Percentiles rank a stretch among this genome's conserved stretches.
phyloP scores from a whole-genome alignment of 2,888 invertebrate species.

The Entomobrya multifasciata region DNA sequence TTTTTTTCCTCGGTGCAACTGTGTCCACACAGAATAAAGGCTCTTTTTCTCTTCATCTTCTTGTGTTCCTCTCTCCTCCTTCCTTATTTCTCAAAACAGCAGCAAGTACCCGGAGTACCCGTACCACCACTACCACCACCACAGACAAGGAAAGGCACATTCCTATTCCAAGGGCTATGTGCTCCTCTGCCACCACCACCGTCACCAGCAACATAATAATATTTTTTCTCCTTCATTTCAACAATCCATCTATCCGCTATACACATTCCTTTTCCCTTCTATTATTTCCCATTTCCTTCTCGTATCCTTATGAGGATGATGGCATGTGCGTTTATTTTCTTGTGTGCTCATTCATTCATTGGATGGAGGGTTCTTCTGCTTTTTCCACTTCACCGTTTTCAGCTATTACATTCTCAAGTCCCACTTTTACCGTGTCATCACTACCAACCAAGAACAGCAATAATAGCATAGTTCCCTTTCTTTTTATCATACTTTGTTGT shows the following conservation, averaged over 20 bases:
- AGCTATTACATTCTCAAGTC: too few relatives aligned
- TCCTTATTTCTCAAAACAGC: constrained; percentile 16
- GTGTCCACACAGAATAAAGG: neutral
- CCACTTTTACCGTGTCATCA: neutral
- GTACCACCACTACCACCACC: neutral
- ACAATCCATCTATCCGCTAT: neutral
- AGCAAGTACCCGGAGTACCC: neutral
- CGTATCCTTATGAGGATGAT: too few relatives aligned
- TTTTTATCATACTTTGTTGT: too few relatives aligned
- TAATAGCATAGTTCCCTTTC: too few relatives aligned
- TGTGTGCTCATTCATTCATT: too few relatives aligned
- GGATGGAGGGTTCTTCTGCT: neutral
- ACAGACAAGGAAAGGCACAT: neutral
- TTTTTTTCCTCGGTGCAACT: neutral
- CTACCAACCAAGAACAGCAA: too few relatives aligned
- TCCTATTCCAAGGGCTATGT: constrained; percentile 4
- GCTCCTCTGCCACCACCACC: neutral
- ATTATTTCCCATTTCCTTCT: neutral
- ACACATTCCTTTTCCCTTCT: neutral
- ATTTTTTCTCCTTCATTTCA: neutral
- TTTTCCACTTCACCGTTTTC: too few relatives aligned
- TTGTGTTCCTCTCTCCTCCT: neutral
- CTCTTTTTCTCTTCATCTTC: too few relatives aligned
- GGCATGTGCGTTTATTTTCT: neutral
- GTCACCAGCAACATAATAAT: neutral